Evolutionary conservation across 2,113 vertebrate species (phyloP).

Genomic region (Tenrec ecaudatus): DNA sequence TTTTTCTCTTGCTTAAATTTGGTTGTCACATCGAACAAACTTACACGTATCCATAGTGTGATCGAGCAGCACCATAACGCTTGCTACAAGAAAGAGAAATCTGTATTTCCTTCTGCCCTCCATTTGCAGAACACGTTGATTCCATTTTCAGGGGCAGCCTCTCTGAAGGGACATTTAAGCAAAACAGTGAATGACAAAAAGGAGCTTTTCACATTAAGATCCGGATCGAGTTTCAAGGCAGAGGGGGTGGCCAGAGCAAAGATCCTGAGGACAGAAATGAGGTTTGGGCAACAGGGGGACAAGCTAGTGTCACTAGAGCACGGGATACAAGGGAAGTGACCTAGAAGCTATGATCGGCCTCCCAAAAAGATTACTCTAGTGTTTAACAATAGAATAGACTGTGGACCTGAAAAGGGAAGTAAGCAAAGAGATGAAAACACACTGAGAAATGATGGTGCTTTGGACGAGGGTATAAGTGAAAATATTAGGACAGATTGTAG

Average conservation of each 20-base stretch:
- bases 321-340: background rate
- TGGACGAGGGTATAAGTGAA: background rate
- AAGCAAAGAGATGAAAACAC: background rate
- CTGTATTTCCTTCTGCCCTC: background rate
- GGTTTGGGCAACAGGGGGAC: background rate
- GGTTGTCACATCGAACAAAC: conserved; percentile 30
- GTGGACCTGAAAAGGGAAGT: background rate
- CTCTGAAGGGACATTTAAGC: background rate
- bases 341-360: background rate
- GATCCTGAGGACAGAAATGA: background rate
- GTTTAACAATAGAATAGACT: background rate
- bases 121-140: background rate
- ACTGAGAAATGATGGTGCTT: background rate
- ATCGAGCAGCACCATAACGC: background rate
- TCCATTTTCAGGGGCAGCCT: background rate
- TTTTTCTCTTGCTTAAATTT: background rate
- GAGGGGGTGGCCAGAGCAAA: background rate
- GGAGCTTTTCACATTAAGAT: background rate
- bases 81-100: conserved; percentile 35
- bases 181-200: background rate
- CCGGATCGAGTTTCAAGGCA: background rate
- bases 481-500: background rate
- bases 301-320: background rate
- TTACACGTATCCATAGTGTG: background rate
- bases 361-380: background rate